Conservation (phyloP, 2,888 invertebrate genomes). For the Lepidocyrtinus sp. region DNA sequence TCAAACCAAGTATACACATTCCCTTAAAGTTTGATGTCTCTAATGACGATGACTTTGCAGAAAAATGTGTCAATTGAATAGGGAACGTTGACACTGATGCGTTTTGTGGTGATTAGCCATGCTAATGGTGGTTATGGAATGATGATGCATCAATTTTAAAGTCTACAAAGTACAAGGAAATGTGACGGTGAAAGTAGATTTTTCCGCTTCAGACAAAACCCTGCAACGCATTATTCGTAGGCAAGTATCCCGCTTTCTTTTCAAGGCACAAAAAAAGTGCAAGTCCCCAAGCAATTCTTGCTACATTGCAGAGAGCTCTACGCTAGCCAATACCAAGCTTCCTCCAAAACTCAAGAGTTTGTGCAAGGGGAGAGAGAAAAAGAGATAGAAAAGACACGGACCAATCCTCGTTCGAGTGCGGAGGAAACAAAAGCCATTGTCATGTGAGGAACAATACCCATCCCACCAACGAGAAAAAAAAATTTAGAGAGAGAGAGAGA, state of each 20-base stretch:
- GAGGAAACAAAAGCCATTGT: slow-evolving; percentile 65
- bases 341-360: slow-evolving; percentile 22
- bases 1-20: too few species aligned
- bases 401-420: slow-evolving; percentile 55
- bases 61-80: slow-evolving; percentile 13
- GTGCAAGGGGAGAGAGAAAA: slow-evolving; percentile 25
- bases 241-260: too few species aligned
- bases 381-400: slow-evolving; percentile 36
- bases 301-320: too few species aligned
- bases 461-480: slow-evolving; percentile 27
- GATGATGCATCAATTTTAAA: neutral
- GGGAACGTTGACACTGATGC: slow-evolving; percentile 14
- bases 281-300: too few species aligned
- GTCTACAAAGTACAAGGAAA: slow-evolving; percentile 14
- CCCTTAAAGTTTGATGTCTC: too few species aligned
- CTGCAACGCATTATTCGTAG: too few species aligned
- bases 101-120: neutral
- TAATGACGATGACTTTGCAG: slow-evolving; percentile 50
- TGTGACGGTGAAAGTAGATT: slow-evolving; percentile 23
- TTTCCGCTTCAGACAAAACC: too few species aligned
- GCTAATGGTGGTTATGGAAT: neutral
- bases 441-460: slow-evolving; percentile 63
- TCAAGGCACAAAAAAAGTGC: too few species aligned
- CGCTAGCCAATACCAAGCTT: slow-evolving; percentile 20
- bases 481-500: slow-evolving; percentile 27